Evolutionary conservation across 2,888 invertebrate genomes (phyloP), one percentile per base, ranked within the genome.

Genomic region (Cryptophagus acutangulus): DNA sequence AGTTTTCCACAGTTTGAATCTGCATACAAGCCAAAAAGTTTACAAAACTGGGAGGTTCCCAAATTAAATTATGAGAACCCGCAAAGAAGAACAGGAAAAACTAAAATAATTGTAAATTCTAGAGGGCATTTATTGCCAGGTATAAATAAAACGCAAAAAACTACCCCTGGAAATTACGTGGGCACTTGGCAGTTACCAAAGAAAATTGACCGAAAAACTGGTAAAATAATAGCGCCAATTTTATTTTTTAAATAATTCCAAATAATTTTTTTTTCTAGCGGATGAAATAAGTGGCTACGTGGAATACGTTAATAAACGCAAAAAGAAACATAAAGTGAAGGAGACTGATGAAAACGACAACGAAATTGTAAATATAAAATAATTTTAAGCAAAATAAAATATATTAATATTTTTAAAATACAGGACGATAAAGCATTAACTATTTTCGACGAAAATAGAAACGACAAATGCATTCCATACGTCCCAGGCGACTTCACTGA

Each of bases 1-100:
- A n/a, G n/a, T n/a, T n/a, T n/a, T n/a, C n/a, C n/a, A n/a, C 50
- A 58, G 58, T 84, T 77, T 64, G 81, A 84, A 57, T 72, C 69
- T 38, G 76, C 78, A 43, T 79, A 78, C 52, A 72, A 72, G 29
- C 76, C 84, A 4, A 73, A 70, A 51, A 72, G 75, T 14, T 68
- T 83, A 13, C 72, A 77, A 33, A 84, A 84, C 67, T 82, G 80
- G 80, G 73, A 81, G 63, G 75, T 81, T 41, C 79, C 82, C 26
- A 79, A 81, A 49, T 75, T 77, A 71, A 74, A 75, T 62, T 77
- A 78, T 45, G 73, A 76, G 3, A 71, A 47, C 13, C 75, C 81
- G 1, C 69, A 74, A 2, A 39, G 34, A 20, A 41, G 71, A 18
- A 71, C 70, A 46, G 72, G 71, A 61, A 59, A 71, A 2, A 75